Conservation (phyloP, 2,113 vertebrate species). For the Penelope pileata region DNA sequence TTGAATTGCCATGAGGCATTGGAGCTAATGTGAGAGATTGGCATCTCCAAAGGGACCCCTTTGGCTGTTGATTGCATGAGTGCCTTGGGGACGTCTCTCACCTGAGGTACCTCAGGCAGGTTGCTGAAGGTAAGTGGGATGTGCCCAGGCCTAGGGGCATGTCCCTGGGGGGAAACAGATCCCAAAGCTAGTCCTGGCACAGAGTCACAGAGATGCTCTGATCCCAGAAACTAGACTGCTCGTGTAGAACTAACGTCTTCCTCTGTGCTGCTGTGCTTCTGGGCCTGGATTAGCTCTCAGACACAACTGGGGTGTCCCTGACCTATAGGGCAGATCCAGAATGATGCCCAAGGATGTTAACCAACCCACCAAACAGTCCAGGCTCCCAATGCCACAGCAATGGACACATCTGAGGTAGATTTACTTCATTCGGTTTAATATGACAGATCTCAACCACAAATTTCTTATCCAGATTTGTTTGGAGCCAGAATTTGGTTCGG, state of each 20-base stretch:
- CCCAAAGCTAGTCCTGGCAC: neutral
- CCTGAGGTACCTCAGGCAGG: neutral
- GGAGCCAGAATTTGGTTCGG: neutral
- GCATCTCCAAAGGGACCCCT: neutral
- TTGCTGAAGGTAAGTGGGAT: neutral
- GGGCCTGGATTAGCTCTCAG: neutral
- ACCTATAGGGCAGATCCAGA: rapidly evolving
- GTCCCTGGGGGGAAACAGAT: neutral
- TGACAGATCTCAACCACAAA: neutral
- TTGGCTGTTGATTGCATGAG: neutral
- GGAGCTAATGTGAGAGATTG: neutral
- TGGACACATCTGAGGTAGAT: neutral
- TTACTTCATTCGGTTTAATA: neutral
- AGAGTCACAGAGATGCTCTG: neutral
- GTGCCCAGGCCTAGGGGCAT: neutral
- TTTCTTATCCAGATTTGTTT: neutral
- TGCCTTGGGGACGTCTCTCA: neutral
- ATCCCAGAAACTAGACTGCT: neutral
- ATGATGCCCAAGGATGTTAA: neutral
- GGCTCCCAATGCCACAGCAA: rapidly evolving
- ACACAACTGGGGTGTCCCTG: neutral
- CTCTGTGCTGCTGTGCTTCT: neutral
- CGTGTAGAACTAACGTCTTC: neutral
- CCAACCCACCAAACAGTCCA: neutral
- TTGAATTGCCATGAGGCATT: neutral